Base-by-base conservation (phyloP, 2,888 invertebrate genomes). In the Coelinius sp. region DNA sequence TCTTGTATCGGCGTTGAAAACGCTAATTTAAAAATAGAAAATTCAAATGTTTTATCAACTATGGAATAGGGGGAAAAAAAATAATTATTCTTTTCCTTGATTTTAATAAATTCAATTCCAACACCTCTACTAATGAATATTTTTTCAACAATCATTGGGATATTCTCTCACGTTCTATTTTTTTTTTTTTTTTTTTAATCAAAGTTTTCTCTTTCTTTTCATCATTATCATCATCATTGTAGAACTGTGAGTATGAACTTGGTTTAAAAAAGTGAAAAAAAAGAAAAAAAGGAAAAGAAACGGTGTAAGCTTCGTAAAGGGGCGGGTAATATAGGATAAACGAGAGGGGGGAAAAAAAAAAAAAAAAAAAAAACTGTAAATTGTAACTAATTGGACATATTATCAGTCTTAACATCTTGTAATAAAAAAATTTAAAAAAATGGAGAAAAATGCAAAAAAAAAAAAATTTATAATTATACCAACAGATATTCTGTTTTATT, bases 321-420 rank as follows among this genome's bases (percentile, higher is more conserved):
- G 66, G n/a, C n/a, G n/a, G 74, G 62, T 75, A 74, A 77, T 73
- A 77, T 73, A 70, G 76, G 75, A 71, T 35, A 59, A 59, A 68
- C 44, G 41, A 70, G 76, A 69, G n/a, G n/a, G n/a, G n/a, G n/a
- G n/a, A n/a, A n/a, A n/a, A 12, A 41, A 62, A 74, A 44, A 63
- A 71, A 77, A 80, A 78, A 79, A 86, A 86, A 44, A 65, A 71
- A 77, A 80, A 77, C 80, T 87, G 86, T 86, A 86, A 83, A 87
- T 83, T 86, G 84, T 86, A 85, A 83, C 84, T 86, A 85, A 83
- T 85, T 82, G 81, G 81, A 80, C 79, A 73, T 53, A 59, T 68
- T 59, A 35, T 59, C 65, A 73, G 70, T 74, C 76, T 76, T 70
- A 70, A 76, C 77, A 77, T 77, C 80, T 77, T 84, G 81, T 83